Base-by-base conservation (phyloP, 2,113 vertebrate genomes). In the Tragelaphus buxtoni region DNA sequence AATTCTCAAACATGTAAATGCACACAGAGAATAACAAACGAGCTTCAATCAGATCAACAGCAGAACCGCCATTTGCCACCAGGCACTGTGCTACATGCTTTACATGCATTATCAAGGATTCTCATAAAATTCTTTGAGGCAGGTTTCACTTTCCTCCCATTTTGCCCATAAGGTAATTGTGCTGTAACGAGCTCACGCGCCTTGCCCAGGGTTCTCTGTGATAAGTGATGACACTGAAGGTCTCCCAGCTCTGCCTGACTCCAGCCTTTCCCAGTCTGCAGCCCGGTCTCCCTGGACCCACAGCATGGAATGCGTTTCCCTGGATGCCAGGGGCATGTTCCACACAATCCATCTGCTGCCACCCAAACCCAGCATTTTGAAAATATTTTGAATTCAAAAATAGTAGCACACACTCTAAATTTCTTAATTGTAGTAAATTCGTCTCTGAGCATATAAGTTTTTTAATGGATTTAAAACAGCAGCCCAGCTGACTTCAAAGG, bases 381-480 rank as follows among this genome's bases (percentile, higher is more conserved):
- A 88, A 65, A 45, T 49, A 77, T 18, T 94, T 55, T 58, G 60
- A 88, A 61, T 35, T 30, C 39, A 22, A 85, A 91, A 91, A 92
- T 26, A 88, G 3, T 10, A 28, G 2, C 42, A 39, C 20, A 42
- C 39, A 24, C 22, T 90, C 58, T 85, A 51, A 39, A 58, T 79
- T 60, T 58, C 89, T 30, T 42, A 49, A 87, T 24, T 47, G 45
- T 56, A 28, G 82, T 56, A 83, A 94, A 83, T 65, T 85, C 51
- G 20, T 77, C 49, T 55, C 58, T 72, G 9, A 88, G 55, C 6
- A 9, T 4, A 0, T 0, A 28, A 39, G 13, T 51, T 92, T 94
- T 94, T 65, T 53, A 94, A 85, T 49, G 86, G 13, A 42, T 35
- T 88, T 63, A 96, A 86, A 89, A n/a, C 35, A 53, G 63, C 87